Evolutionary conservation across 2,888 invertebrate genomes (phyloP), one percentile per base, ranked within the genome.

Genomic region (Chironomus riparius): DNA sequence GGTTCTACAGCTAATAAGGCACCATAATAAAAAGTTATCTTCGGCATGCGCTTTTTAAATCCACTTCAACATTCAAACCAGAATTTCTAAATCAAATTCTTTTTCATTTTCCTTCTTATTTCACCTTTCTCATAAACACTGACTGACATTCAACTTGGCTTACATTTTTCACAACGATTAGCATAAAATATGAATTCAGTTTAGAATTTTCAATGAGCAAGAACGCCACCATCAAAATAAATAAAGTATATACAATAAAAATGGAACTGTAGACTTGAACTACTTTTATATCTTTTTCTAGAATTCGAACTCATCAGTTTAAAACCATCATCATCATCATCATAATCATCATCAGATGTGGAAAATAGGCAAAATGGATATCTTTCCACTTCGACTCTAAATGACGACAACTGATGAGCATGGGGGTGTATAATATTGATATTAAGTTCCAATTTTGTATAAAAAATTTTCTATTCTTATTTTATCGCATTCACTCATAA

Each of bases 261-360:
- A 10, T 6, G 21, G 18, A 12, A 12, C 62, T 28, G 10, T 22
- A 12, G 24, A 62, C 13, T 73, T 62, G 73, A 73, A 70, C 62
- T 61, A 48, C 65, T 74, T 68, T 48, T 68, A 21, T 68, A n/a
- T 12, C 4, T 24, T 70, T 13, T 56, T 50, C 18, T 1, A 0
- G 4, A 12, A 18, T 70, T 13, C 70, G 13, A 50, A 18, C 72
- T 72, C 62, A 72, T 72, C 72, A 72, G 62, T 72, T n/a, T 18
- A 1, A 38, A 38, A 38, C 10, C 38, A 38, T 38, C 7, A 10
- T 56, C 56, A 18, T 56, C 56, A 56, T 56, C 56, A 56, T 56
- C 56, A 56, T 56, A 15, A 50, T 50, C 50, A 50, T n/a, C 50
- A 15, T 56, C 56, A 56, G 56, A 56, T 56, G 56, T 56, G 56